Conservation (phyloP, 2,113 vertebrate species). For the Brachyistius frenatus region DNA sequence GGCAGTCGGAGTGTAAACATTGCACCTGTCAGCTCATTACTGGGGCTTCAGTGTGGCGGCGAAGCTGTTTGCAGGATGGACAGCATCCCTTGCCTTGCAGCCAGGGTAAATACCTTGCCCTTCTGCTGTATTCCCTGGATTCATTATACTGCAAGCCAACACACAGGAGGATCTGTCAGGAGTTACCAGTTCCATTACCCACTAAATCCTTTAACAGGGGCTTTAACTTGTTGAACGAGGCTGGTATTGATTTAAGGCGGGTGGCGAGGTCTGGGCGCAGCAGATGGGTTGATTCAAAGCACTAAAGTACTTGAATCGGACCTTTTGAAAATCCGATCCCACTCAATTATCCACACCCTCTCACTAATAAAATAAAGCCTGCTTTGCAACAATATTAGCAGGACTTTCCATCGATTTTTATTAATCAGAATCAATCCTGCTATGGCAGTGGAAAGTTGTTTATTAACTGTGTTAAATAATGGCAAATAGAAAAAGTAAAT, state of each 20-base stretch:
- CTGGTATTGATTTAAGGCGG: conserved; percentile 77
- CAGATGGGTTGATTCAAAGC: conserved; percentile 52
- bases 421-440: conserved; percentile 38
- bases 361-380: conserved; percentile 35
- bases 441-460: conserved; percentile 30
- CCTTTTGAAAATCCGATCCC: conserved; percentile 41
- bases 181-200: conserved; percentile 75
- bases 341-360: conserved; percentile 31
- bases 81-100: conserved; percentile 62
- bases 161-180: conserved; percentile 74
- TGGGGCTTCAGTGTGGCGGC: conserved; percentile 67
- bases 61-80: conserved; percentile 67
- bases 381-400: not conserved
- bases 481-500: conserved; percentile 57
- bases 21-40: conserved; percentile 84
- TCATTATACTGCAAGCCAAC: conserved; percentile 74
- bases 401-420: conserved; percentile 43
- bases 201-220: conserved; percentile 77
- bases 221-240: conserved; percentile 79
- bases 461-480: conserved; percentile 46
- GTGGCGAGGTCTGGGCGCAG: conserved; percentile 44
- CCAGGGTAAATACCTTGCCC: conserved; percentile 78
- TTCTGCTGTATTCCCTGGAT: conserved; percentile 76
- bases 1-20: conserved; percentile 75
- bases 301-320: conserved; percentile 35